Evolutionary conservation across 2,888 invertebrate genomes (phyloP), one percentile per base, ranked within the genome.

Genomic region (Agriopis leucophaearia): DNA sequence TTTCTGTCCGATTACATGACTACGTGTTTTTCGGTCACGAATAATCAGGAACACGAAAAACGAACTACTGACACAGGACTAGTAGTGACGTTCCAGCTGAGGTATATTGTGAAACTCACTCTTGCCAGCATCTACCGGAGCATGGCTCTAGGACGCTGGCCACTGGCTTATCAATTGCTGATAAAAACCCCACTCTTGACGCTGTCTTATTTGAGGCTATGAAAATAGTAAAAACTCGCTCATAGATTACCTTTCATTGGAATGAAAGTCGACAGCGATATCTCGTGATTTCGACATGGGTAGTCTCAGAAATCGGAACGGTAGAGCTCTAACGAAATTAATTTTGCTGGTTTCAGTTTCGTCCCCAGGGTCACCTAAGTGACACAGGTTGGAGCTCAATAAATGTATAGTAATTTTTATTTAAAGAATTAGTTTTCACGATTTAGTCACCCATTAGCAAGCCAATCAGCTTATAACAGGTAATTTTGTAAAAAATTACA

Each of bases 221-320:
- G 8, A 18, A 40, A 13, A 38, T n/a, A 40, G 5, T 2, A 42
- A 8, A 18, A 16, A 0, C 5, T 18, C 27, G 13, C 9, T 16
- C 10, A 4, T 15, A 15, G 35, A 68, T 67, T 66, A 86, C 86
- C 81, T 82, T 70, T 81, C 78, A 66, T 78, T 73, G 48, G 75
- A 76, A 69, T 78, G 62, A 76, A 79, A 78, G 45, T 70, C 69
- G 13, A 73, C 72, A 47, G 79, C 79, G 56, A 81, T 75, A 72
- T 84, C 78, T 71, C 79, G 77, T 61, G 76, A 74, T 73, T 81
- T 82, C 77, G 83, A 77, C 76, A 74, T 80, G 62, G 67, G 71
- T 67, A 68, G 78, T 54, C 58, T 66, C 54, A 65, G 40, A 66
- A 61, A 59, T 45, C 51, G 66, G 36, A 27, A 44, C 59, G 70